Base-by-base conservation (phyloP, 2,888 invertebrate species). In the Mycalesis mineus region DNA sequence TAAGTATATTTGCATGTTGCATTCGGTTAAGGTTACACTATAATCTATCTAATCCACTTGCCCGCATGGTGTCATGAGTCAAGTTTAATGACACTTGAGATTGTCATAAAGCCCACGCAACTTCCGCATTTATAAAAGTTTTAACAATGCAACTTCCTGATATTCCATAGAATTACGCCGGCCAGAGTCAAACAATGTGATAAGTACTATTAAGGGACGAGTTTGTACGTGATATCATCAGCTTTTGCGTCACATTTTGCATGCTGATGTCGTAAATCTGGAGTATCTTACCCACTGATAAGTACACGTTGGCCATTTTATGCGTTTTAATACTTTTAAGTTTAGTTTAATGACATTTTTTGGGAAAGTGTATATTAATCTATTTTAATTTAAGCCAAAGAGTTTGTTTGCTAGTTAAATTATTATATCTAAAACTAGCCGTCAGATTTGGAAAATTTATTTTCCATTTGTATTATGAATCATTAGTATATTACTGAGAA, bases 21-120 rank as follows among this genome's bases (percentile, higher is more conserved):
- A 65, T 59, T 65, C 49, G 68, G 67, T 52, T 72, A 60, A 60
- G 63, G 70, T 73, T 67, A 67, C 65, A 59, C 57, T 58, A 28
- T 58, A 61, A 50, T 63, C 55, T 50, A 36, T 41, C 52, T 58
- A 59, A 55, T 57, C 9, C 22, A 40, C 29, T n/a, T 50, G 42
- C 28, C 40, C 48, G 33, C 44, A 50, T 42, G 47, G 33, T 14
- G 15, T 28, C 42, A 6, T 63, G 63, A 61, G 55, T 65, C 62
- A 57, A 60, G 57, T 51, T 57, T 57, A 63, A 59, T 57, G 51
- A 42, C 60, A 50, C 53, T 49, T 53, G 11, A 52, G 42, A 28
- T 47, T 40, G 40, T 45, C 53, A 40, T 47, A 14, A 54, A 54
- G 33, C 56, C 59, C 52, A 60, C 57, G 48, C 47, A 11, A 41